These are phyloP conservation scores for Diarsia dahlii DNA, from an alignment of 2,888 invertebrate species.

Conservation along the genomic window DNA sequence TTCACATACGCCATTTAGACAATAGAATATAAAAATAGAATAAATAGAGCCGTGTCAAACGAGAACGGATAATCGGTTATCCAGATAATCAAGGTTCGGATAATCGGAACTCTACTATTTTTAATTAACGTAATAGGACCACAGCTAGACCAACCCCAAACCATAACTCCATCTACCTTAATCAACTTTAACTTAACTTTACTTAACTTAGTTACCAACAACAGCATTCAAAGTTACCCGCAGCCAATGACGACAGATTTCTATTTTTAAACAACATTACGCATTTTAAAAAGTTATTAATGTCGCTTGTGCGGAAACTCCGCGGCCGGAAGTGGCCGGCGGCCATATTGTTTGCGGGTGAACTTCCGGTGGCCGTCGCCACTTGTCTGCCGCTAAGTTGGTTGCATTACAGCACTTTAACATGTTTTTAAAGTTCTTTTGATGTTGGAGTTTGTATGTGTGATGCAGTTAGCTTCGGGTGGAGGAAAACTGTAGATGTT, in stretches of 20 bases:
- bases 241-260: conserved; percentile 53
- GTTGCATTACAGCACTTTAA: conserved; percentile 70
- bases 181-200: conserved; percentile 19
- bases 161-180: conserved; percentile 20
- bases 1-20: no score
- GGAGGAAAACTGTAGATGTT: not conserved
- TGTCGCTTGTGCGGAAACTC: conserved; percentile 72
- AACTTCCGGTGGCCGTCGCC: conserved; percentile 78
- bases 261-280: conserved; percentile 68
- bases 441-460: conserved; percentile 46
- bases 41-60: no score
- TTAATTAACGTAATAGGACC: not conserved
- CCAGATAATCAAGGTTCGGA: no score
- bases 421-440: conserved; percentile 70
- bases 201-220: conserved; percentile 16
- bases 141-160: conserved; percentile 18
- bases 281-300: conserved; percentile 72
- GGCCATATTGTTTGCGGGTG: conserved; percentile 84
- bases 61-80: no score
- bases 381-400: conserved; percentile 73
- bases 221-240: conserved; percentile 33
- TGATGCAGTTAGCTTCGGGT: conserved; percentile 12
- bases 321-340: conserved; percentile 81
- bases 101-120: no score
- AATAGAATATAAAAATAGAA: no score